A percentile compares a stretch with the other conserved stretches of the same genome.
These are phyloP conservation scores for Nansenia antarctica DNA, from an alignment of 2,113 vertebrate genomes.

Conservation along the genomic window DNA sequence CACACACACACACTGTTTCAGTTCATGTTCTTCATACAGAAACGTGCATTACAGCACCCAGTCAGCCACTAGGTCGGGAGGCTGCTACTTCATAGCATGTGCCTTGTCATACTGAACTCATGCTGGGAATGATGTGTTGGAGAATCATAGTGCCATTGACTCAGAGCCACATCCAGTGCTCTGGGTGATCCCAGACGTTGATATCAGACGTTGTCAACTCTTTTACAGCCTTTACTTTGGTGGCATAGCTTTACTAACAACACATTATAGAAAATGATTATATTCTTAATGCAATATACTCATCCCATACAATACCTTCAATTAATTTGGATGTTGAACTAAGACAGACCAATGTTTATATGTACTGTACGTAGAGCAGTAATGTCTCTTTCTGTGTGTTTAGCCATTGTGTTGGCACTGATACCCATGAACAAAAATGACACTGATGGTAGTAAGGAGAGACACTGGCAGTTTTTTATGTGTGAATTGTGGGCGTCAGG, in stretches of 20 bases:
- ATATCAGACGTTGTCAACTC: neutral
- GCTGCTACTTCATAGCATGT: slow-evolving; percentile 64
- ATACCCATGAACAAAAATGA: neutral
- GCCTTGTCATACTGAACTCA: slow-evolving; percentile 59
- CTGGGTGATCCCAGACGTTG: neutral
- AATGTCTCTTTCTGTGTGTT: slow-evolving; percentile 44
- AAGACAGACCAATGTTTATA: neutral
- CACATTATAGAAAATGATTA: slow-evolving; percentile 47
- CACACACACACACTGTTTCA: neutral
- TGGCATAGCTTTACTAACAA: slow-evolving; percentile 68
- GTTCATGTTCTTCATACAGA: slow-evolving; percentile 35
- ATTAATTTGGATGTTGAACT: slow-evolving; percentile 18
- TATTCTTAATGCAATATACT: slow-evolving; percentile 32
- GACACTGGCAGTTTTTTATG: slow-evolving; percentile 22
- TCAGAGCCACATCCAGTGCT: slow-evolving; percentile 24
- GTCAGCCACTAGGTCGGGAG: slow-evolving; percentile 40
- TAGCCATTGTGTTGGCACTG: slow-evolving; percentile 22
- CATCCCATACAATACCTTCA: slow-evolving; percentile 24
- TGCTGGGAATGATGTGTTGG: slow-evolving; percentile 36
- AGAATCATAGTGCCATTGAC: slow-evolving; percentile 33
- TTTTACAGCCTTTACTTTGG: slow-evolving; percentile 45
- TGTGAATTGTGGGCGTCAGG: slow-evolving; percentile 30
- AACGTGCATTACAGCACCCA: slow-evolving; percentile 37
- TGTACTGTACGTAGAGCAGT: neutral
- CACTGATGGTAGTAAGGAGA: neutral